Percentiles rank a stretch among this genome's conserved stretches.
Evolutionary conservation across 2,113 vertebrate species (phyloP).

Genomic region (Anguilla rostrata): DNA sequence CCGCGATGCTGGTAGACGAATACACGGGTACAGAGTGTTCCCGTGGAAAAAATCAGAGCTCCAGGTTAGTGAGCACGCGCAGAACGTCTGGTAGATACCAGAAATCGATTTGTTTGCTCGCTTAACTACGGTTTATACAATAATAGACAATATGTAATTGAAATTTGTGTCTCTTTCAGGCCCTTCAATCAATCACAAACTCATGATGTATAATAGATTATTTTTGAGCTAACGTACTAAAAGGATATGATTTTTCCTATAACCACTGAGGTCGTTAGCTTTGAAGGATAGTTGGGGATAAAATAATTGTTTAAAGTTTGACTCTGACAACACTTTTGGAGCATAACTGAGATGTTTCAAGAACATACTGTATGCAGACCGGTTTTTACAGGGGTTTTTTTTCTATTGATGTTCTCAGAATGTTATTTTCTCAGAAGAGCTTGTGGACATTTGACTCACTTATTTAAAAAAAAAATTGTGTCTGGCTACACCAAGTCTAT

Average conservation of each 20-base stretch:
- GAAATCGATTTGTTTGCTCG: background rate
- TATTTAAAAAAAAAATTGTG: background rate
- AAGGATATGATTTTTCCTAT: no score
- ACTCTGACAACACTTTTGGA: no score
- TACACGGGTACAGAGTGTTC: background rate
- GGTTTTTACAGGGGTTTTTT: background rate
- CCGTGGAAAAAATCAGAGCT: background rate
- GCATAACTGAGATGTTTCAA: no score
- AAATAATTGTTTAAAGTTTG: no score
- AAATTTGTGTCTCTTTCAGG: background rate
- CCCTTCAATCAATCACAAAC: no score
- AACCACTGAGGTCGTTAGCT: no score
- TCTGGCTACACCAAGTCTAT: background rate
- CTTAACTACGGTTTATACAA: background rate
- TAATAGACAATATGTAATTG: background rate
- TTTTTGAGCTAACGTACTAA: no score
- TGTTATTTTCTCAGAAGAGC: background rate
- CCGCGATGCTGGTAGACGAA: background rate
- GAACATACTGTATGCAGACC: background rate
- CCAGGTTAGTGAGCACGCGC: background rate
- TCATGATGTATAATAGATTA: no score
- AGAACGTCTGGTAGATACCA: background rate
- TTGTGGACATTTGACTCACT: background rate
- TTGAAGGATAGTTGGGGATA: no score
- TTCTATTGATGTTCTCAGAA: no score